phyloP scores from a whole-genome alignment of 2,888 invertebrate species.

The Sarcophaga carnaria region DNA sequence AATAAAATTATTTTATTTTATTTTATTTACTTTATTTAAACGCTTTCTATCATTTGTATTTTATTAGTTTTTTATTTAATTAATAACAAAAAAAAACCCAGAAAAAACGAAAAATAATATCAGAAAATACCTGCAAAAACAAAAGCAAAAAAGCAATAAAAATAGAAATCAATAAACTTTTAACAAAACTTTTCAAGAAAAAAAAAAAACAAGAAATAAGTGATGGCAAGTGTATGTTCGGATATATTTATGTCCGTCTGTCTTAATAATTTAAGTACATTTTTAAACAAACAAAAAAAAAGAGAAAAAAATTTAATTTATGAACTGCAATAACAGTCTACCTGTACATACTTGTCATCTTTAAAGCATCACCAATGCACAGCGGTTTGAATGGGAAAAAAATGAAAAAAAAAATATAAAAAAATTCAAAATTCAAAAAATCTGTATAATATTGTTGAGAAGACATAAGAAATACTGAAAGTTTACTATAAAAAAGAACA shows the following conservation, averaged over 20 bases:
- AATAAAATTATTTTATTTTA: not conserved
- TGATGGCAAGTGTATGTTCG: not conserved
- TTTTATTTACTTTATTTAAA: conserved; percentile 19
- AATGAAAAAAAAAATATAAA: too few species aligned
- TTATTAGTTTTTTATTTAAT: conserved; percentile 13
- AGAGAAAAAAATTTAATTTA: not conserved
- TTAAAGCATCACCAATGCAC: not conserved
- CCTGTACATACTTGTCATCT: not conserved
- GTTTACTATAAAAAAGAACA: too few species aligned
- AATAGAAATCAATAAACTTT: conserved; percentile 1
- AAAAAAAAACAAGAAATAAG: not conserved
- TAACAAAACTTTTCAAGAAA: not conserved
- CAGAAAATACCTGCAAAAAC: not conserved
- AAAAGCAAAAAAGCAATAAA: not conserved
- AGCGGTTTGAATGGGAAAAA: not conserved
- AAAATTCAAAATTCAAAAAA: too few species aligned
- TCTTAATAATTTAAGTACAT: not conserved
- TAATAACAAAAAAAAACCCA: conserved; percentile 20
- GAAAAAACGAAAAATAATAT: conserved; percentile 1
- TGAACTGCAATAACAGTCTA: not conserved
- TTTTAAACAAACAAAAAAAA: not conserved
- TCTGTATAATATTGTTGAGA: too few species aligned
- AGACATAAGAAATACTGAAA: too few species aligned
- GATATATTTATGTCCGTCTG: not conserved
- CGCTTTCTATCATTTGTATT: conserved; percentile 49